phyloP scores from a whole-genome alignment of 2,888 invertebrate genomes.

The Tinea semifulvella region DNA sequence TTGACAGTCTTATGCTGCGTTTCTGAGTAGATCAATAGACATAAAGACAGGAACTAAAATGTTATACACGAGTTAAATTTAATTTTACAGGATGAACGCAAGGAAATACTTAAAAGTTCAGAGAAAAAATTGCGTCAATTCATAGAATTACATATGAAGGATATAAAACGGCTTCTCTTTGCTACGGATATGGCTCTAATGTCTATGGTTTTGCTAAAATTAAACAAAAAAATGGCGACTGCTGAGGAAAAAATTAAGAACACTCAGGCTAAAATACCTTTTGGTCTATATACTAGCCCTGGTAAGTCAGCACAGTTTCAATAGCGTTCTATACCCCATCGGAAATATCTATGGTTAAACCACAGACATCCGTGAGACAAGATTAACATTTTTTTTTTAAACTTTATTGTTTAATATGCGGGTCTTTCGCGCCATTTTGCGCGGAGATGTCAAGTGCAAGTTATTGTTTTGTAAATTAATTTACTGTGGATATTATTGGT shows the following conservation, averaged over 20 bases:
- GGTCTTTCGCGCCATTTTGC: too few species aligned
- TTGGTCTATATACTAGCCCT: constrained; percentile 53
- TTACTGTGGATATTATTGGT: too few species aligned
- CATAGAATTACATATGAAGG: constrained; percentile 47
- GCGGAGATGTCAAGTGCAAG: too few species aligned
- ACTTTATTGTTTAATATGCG: too few species aligned
- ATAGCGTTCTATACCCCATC: neutral
- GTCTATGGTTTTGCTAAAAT: constrained; percentile 53
- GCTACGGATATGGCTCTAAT: constrained; percentile 53
- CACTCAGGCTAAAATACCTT: constrained; percentile 56
- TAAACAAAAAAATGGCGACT: constrained; percentile 59
- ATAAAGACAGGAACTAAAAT: too few species aligned
- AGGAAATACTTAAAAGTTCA: constrained; percentile 37
- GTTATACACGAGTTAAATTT: neutral
- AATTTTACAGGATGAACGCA: constrained; percentile 37
- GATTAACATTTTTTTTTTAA: too few species aligned
- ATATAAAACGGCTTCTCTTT: constrained; percentile 48
- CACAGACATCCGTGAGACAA: too few species aligned
- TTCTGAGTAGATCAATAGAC: too few species aligned
- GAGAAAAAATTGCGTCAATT: constrained; percentile 41
- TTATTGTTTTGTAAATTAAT: too few species aligned
- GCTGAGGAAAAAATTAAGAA: constrained; percentile 51
- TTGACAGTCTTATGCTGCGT: neutral
- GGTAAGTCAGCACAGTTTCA: constrained; percentile 28
- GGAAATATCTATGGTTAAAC: neutral